phyloP scores from a whole-genome alignment of 2,888 invertebrate species.

The Leptura quadrifasciata region DNA sequence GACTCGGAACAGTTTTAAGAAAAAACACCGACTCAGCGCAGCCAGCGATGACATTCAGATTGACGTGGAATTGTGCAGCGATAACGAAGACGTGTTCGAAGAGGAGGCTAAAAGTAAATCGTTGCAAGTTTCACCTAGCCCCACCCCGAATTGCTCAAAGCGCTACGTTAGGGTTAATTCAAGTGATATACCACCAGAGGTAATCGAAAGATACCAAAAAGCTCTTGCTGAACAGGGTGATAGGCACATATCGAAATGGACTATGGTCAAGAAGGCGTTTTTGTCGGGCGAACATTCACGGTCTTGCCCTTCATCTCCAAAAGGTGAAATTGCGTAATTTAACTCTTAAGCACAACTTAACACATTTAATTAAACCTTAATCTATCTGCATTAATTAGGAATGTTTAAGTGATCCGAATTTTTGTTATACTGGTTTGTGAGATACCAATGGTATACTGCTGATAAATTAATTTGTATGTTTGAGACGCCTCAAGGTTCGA shows the following conservation, averaged over 20 bases:
- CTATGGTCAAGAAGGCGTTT: conserved; percentile 84
- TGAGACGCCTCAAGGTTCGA: too few relatives aligned
- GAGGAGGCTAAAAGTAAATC: conserved; percentile 60
- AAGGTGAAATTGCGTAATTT: conserved; percentile 29
- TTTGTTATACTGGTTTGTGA: too few relatives aligned
- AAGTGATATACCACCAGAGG: conserved; percentile 65
- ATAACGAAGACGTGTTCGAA: conserved; percentile 71
- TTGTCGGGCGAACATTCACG: conserved; percentile 69
- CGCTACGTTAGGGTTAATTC: conserved; percentile 47
- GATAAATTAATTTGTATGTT: too few relatives aligned
- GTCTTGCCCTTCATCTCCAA: conserved; percentile 27
- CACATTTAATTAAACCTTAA: too few relatives aligned
- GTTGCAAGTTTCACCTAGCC: not conserved
- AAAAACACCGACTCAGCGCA: conserved; percentile 72
- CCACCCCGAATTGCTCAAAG: not conserved
- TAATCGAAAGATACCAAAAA: conserved; percentile 68
- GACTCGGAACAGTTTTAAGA: conserved; percentile 81
- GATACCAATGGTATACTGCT: too few relatives aligned
- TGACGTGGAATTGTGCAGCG: conserved; percentile 67
- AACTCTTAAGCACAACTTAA: too few relatives aligned
- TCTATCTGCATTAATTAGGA: too few relatives aligned
- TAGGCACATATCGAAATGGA: conserved; percentile 82
- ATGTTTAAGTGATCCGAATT: too few relatives aligned
- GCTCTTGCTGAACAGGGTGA: conserved; percentile 63
- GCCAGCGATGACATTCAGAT: conserved; percentile 70